Conservation (phyloP, 2,797 vertebrate genomes). For the Argya squamiceps region DNA sequence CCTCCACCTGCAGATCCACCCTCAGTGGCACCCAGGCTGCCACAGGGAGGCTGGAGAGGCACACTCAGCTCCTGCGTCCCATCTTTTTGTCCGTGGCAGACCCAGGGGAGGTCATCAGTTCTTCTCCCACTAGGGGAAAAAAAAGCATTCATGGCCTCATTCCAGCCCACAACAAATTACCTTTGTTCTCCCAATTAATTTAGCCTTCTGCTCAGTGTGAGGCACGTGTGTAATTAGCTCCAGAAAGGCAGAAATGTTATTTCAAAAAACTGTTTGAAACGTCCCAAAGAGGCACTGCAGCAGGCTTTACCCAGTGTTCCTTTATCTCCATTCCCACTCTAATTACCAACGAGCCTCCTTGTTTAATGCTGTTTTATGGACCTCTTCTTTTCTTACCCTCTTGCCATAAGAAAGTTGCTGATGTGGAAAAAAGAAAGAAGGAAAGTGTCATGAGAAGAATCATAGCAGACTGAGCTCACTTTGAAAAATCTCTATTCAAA, state of each 20-base stretch:
- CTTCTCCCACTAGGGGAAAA: not conserved
- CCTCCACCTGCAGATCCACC: not conserved
- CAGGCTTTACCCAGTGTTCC: not conserved
- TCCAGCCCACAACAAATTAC: slow-evolving; percentile 45
- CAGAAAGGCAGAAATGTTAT: slow-evolving; percentile 39
- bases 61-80: not conserved
- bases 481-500: not conserved
- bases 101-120: not conserved
- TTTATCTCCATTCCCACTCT: slow-evolving; percentile 12
- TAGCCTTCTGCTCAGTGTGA: slow-evolving; percentile 45
- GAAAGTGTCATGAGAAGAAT: not conserved
- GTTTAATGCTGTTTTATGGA: slow-evolving; percentile 46
- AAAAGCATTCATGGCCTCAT: not conserved
- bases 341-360: slow-evolving; percentile 36
- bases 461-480: not conserved
- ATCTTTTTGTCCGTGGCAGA: not conserved
- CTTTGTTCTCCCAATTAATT: slow-evolving; percentile 69
- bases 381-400: not conserved
- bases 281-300: slow-evolving; percentile 47
- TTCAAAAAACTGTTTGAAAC: slow-evolving; percentile 41
- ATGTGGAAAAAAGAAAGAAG: not conserved
- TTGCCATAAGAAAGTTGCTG: slow-evolving; percentile 9
- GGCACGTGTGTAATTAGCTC: slow-evolving; percentile 40
- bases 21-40: not conserved
- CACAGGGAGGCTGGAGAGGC: not conserved